Conservation (phyloP, 1,140 invertebrate genomes). For the Zaprionus africanus region DNA sequence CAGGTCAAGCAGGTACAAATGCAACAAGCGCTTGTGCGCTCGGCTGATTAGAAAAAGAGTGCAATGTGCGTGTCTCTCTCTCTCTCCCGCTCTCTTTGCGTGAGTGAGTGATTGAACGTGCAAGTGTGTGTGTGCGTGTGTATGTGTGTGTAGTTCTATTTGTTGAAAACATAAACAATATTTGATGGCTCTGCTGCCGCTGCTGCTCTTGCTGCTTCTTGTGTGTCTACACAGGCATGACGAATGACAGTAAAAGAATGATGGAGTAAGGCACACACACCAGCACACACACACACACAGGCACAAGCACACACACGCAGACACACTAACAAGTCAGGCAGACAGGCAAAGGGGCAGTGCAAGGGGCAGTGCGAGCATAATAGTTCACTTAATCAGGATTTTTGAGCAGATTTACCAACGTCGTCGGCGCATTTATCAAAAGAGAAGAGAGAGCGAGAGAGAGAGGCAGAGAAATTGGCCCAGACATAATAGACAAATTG, state of each 20-base stretch:
- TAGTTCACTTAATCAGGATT: constrained; percentile 81
- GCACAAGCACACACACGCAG: background rate
- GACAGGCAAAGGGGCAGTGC: constrained; percentile 1
- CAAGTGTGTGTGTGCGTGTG: constrained; percentile 14
- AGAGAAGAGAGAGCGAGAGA: constrained; percentile 10
- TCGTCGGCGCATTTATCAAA: constrained; percentile 52
- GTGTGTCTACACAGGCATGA: constrained; percentile 79
- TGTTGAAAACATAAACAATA: constrained; percentile 80
- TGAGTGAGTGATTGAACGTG: constrained; percentile 9
- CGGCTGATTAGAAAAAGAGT: constrained; percentile 78
- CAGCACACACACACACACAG: background rate
- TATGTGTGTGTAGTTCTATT: constrained; percentile 37
- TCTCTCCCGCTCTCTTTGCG: constrained; percentile 10
- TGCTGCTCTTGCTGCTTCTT: constrained; percentile 57
- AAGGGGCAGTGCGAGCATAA: constrained; percentile 50
- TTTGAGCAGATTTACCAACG: constrained; percentile 71
- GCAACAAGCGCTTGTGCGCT: constrained; percentile 71
- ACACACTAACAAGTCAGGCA: background rate
- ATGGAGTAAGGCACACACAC: constrained; percentile 6
- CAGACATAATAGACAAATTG: constrained; percentile 74
- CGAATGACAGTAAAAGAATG: constrained; percentile 47
- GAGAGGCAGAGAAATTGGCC: constrained; percentile 53
- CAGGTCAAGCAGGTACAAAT: constrained; percentile 82
- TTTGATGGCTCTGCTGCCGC: constrained; percentile 64
- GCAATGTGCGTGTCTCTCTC: constrained; percentile 53